Evolutionary conservation across 2,888 invertebrate genomes (phyloP), one percentile per base, ranked within the genome.

Genomic region (Tipula vernalis): DNA sequence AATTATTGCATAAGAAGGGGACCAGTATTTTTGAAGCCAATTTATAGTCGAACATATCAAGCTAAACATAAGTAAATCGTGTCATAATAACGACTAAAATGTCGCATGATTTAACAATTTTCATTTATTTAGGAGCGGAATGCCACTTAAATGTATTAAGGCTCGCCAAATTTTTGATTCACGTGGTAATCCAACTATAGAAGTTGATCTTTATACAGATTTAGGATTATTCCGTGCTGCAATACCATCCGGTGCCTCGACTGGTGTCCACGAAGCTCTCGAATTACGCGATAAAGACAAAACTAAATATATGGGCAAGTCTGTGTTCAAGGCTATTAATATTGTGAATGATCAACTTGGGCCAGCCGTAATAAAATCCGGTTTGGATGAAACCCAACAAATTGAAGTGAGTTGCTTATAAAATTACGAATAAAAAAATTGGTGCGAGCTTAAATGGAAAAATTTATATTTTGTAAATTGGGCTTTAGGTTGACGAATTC

Each of bases 141-240:
- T 98, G 98, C 95, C 98, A 87, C 97, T 99, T 92, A 95, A 96
- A 92, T 96, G 96, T 88, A 95, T 99, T 90, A 95, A 96, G 91
- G 99, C 99, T 88, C 97, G 99, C 91, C 98, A 98, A 92, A 99
- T 99, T 92, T 99, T 97, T 92, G 99, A 99, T 93, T 99, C 99
- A 87, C 96, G 99, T 91, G 99, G 99, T 88, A 99, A 99, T 91
- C 99, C 99, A 88, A 99, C 99, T 57, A 98, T 99, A 86, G 99
- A 99, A 93, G 99, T 99, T 89, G 95, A 95, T 90, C 91, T 95
- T 89, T 93, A 94, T 1, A 95, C 95, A n/a, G 98, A 96, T 89
- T 94, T 95, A 90, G 98, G 96, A 84, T 92, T 96, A 12, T 97
- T 96, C 93, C 94, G 98, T 88, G 98, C 98, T 87, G 99, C 99